Evolutionary conservation across 2,888 invertebrate genomes (phyloP), one percentile per base, ranked within the genome.

Genomic region (Rotaria socialis): DNA sequence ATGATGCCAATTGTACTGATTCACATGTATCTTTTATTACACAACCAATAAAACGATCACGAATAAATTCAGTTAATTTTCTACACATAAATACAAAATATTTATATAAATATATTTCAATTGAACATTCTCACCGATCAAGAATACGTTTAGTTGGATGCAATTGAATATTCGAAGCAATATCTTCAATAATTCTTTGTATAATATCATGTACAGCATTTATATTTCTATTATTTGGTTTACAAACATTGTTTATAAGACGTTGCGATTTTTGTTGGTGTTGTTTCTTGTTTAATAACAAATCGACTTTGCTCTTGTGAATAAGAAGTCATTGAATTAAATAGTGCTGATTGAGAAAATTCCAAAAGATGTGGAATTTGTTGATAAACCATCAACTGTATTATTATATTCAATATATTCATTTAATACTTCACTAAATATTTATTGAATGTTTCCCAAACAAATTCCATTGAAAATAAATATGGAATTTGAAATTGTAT

Each of bases 211-310:
- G 80, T 4, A 80, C 80, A 47, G 85, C 75, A 19, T 85, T 86
- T 22, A 86, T 86, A 24, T 85, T 86, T 52, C 85, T n/a, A 50
- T 85, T 75, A 55, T 86, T 85, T 50, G 86, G 86, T 60, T 85
- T 85, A 8, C 86, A 86, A 24, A 86, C 86, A 24, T 85, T 80
- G 85, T 80, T 86, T 86, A 80, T 85, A 86, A 24, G 47, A 7
- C 16, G 80, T 80, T 22, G 80, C 41, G 22, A 47, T 10, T 41
- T 58, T 7, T 75, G 67, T 55, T 84, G 86, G 58, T 86, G 56
- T 58, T 55, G 56, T 58, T 58, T 47, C 52, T 16, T 43, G 80
- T 80, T 43, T 47, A 4, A 47, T 43, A 11, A 35, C 43, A 80
- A 80, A 80, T 43, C 80, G 80, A 80, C 47, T 80, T 47, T 80